These are phyloP conservation scores for Harpegnathos saltator DNA, from an alignment of 1,140 invertebrate genomes.

Conservation along the genomic window DNA sequence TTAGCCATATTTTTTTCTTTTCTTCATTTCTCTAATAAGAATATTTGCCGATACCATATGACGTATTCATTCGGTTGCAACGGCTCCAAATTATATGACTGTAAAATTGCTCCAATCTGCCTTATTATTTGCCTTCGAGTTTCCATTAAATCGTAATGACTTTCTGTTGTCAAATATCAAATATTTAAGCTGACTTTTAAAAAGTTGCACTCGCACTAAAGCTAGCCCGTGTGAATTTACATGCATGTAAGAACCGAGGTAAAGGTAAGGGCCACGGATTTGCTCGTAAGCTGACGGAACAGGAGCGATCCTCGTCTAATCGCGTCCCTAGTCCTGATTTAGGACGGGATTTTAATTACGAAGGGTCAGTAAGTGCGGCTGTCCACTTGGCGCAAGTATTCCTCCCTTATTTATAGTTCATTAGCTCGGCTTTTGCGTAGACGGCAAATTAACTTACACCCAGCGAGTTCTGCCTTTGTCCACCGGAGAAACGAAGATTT, in stretches of 20 bases:
- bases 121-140: not conserved
- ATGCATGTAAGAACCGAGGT: slow-evolving; percentile 54
- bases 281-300: slow-evolving; percentile 67
- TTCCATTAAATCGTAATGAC: not conserved
- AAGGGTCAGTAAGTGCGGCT: slow-evolving; percentile 77
- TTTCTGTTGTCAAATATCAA: not conserved
- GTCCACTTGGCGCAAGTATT: slow-evolving; percentile 71
- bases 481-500: slow-evolving; percentile 5
- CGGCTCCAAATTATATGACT: slow-evolving; percentile 10
- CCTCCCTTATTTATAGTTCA: slow-evolving; percentile 78
- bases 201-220: not conserved
- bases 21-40: slow-evolving; percentile 46
- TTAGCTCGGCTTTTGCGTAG: slow-evolving; percentile 70
- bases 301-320: slow-evolving; percentile 74
- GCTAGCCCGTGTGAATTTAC: not conserved
- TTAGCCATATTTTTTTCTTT: slow-evolving; percentile 37
- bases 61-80: slow-evolving; percentile 6
- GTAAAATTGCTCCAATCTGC: not conserved
- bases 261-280: slow-evolving; percentile 68
- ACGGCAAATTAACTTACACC: slow-evolving; percentile 74
- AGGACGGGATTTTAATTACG: slow-evolving; percentile 82
- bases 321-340: slow-evolving; percentile 80
- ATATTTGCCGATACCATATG: slow-evolving; percentile 48
- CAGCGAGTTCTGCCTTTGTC: slow-evolving; percentile 28
- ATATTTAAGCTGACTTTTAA: not conserved